Evolutionary conservation across 2,797 vertebrate species (phyloP).

Genomic region (Galaxias olidus): DNA sequence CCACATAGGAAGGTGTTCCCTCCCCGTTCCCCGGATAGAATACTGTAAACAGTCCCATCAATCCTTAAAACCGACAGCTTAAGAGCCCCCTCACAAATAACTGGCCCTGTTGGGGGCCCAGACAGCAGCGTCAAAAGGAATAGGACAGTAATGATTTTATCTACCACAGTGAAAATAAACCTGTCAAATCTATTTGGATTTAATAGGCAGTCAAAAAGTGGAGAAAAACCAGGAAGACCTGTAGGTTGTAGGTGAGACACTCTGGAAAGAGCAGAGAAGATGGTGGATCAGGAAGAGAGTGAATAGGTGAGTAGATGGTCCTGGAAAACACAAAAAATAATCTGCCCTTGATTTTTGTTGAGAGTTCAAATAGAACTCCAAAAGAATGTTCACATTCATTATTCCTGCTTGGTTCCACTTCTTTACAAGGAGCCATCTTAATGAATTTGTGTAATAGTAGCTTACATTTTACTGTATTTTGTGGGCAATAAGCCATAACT

Average conservation of each 20-base stretch:
- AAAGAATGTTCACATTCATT: constrained; percentile 5
- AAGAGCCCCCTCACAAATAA: constrained; percentile 52
- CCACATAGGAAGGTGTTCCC: too few relatives aligned
- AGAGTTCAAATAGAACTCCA: too few relatives aligned
- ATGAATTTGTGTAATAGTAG: not conserved
- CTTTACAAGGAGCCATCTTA: not conserved
- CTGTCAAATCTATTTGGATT: constrained; percentile 56
- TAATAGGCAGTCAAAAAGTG: constrained; percentile 27
- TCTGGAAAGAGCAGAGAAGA: not conserved
- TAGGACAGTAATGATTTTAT: constrained; percentile 64
- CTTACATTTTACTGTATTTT: constrained; percentile 2
- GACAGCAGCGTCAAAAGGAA: constrained; percentile 52
- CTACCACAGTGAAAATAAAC: constrained; percentile 55
- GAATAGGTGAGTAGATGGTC: too few relatives aligned
- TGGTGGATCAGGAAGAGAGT: not conserved
- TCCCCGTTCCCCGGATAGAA: constrained; percentile 8
- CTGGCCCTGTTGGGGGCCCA: constrained; percentile 26
- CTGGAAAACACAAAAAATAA: not conserved
- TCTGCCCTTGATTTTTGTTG: not conserved
- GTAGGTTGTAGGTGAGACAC: constrained; percentile 11
- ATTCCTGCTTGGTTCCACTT: not conserved
- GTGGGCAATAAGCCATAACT: constrained; percentile 3
- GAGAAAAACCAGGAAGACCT: constrained; percentile 7
- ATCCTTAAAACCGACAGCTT: constrained; percentile 50
- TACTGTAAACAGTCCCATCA: constrained; percentile 48